A percentile compares a stretch with the other conserved stretches of the same genome.
Conservation (phyloP, 2,888 invertebrate genomes). For the Amaurobius ferox region DNA sequence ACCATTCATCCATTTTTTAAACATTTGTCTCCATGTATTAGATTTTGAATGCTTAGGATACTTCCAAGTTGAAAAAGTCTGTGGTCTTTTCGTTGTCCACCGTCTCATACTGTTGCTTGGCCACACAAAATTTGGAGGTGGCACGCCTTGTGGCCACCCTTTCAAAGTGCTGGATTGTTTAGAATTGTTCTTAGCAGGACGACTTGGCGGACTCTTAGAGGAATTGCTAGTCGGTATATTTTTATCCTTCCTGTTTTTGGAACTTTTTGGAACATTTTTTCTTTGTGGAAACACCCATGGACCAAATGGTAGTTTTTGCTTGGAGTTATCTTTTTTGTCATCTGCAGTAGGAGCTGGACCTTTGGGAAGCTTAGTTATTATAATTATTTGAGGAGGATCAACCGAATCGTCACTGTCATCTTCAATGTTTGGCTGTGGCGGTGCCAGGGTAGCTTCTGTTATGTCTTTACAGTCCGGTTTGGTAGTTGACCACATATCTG, state of each 20-base stretch:
- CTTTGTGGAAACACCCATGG: conserved; percentile 46
- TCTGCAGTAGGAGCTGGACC: background rate
- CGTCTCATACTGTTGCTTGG: conserved; percentile 42
- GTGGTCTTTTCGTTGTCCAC: conserved; percentile 45
- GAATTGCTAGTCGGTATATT: background rate
- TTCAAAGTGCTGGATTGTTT: conserved; percentile 14
- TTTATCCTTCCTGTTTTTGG: conserved; percentile 51
- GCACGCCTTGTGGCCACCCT: conserved; percentile 46
- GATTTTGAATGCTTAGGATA: conserved; percentile 42
- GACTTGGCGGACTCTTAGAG: conserved; percentile 10
- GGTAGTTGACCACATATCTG: conserved; percentile 42
- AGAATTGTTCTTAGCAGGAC: conserved; percentile 20
- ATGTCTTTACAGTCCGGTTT: conserved; percentile 57
- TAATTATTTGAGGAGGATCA: conserved; percentile 46
- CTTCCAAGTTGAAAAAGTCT: conserved; percentile 26
- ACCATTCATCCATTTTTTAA: conserved; percentile 48
- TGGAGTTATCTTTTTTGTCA: conserved; percentile 26
- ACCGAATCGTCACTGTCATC: conserved; percentile 31
- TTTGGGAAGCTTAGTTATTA: conserved; percentile 43
- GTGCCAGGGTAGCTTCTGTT: conserved; percentile 24
- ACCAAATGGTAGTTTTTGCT: conserved; percentile 2
- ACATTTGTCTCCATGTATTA: conserved; percentile 48
- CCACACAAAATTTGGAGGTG: conserved; percentile 30
- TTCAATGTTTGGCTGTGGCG: conserved; percentile 7
- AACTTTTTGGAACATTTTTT: conserved; percentile 32